A percentile compares a stretch with the other conserved stretches of the same genome.
phyloP scores from a whole-genome alignment of 2,113 vertebrate species.

The Larimichthys polyactis region DNA sequence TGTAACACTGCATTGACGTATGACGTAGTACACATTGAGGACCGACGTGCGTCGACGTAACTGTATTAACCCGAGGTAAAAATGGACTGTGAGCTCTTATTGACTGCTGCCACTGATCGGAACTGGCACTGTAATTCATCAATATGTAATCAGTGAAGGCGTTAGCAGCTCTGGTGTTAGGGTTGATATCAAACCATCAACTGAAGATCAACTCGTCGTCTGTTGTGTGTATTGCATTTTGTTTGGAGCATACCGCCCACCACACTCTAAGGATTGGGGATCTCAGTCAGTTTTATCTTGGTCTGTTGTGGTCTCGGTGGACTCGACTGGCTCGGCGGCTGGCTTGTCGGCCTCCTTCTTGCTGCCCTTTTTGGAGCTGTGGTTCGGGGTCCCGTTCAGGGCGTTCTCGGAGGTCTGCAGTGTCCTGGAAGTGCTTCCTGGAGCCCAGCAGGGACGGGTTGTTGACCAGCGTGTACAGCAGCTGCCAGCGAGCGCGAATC shows the following conservation, averaged over 20 bases:
- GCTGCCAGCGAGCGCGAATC: constrained; percentile 85
- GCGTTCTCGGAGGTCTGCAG: constrained; percentile 29
- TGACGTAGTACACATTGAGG: not conserved
- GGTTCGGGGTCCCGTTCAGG: constrained; percentile 77
- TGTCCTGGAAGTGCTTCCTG: constrained; percentile 85
- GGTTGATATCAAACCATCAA: no score
- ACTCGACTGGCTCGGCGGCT: not conserved
- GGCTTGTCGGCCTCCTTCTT: constrained; percentile 22
- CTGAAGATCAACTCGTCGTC: no score
- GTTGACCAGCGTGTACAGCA: constrained; percentile 90
- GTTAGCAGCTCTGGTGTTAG: not conserved
- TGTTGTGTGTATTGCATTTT: not conserved
- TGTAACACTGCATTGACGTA: no score
- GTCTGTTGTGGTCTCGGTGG: constrained; percentile 24
- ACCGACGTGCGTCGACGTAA: not conserved
- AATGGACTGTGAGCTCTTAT: not conserved
- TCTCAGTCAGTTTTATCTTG: constrained; percentile 51
- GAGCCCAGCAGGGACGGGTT: constrained; percentile 87
- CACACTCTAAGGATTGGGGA: fast-evolving
- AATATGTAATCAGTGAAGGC: not conserved
- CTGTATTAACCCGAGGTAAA: not conserved
- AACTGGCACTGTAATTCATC: not conserved
- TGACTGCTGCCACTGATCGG: constrained; percentile 36
- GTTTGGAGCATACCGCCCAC: not conserved
- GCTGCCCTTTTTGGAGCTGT: constrained; percentile 48